phyloP scores from a whole-genome alignment of 92 coral and sea anemone genomes.

The Porites rus region DNA sequence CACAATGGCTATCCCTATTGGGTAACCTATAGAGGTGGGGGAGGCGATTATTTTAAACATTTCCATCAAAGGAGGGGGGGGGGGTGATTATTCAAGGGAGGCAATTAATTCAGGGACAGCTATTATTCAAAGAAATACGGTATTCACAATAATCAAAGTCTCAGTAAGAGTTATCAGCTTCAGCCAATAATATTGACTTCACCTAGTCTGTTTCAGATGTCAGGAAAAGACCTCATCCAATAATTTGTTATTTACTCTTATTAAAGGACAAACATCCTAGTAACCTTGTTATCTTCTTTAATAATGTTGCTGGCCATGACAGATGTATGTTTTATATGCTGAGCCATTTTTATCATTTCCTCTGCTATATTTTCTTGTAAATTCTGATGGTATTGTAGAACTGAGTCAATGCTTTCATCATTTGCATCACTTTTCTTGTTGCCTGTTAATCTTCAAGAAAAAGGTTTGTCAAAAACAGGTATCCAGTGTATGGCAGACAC shows the following conservation, averaged over 20 bases:
- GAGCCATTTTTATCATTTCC: slow-evolving; percentile 98
- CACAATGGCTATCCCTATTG: too few relatives aligned
- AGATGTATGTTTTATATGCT: slow-evolving; percentile 92
- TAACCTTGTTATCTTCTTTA: slow-evolving; percentile 90
- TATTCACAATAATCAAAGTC: too few relatives aligned
- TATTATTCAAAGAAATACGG: too few relatives aligned
- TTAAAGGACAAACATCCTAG: neutral
- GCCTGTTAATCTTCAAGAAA: slow-evolving; percentile 34
- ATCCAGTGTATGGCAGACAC: neutral
- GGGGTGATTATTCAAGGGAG: too few relatives aligned
- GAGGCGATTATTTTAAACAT: too few relatives aligned
- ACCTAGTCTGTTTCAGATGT: too few relatives aligned
- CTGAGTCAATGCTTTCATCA: slow-evolving; percentile 89
- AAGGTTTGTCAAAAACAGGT: neutral
- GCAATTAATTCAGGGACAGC: too few relatives aligned
- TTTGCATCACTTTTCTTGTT: slow-evolving; percentile 51
- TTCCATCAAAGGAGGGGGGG: too few relatives aligned
- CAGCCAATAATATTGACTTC: too few relatives aligned
- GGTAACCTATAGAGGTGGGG: too few relatives aligned
- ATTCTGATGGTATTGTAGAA: slow-evolving; percentile 93
- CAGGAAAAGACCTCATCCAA: neutral
- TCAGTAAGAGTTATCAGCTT: too few relatives aligned
- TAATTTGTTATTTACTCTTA: too few relatives aligned
- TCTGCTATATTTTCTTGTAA: slow-evolving; percentile 99
- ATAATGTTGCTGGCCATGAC: slow-evolving; percentile 89